Evolutionary conservation across 2,888 invertebrate genomes (phyloP), one percentile per base, ranked within the genome.

Genomic region (Athetis lepigone): DNA sequence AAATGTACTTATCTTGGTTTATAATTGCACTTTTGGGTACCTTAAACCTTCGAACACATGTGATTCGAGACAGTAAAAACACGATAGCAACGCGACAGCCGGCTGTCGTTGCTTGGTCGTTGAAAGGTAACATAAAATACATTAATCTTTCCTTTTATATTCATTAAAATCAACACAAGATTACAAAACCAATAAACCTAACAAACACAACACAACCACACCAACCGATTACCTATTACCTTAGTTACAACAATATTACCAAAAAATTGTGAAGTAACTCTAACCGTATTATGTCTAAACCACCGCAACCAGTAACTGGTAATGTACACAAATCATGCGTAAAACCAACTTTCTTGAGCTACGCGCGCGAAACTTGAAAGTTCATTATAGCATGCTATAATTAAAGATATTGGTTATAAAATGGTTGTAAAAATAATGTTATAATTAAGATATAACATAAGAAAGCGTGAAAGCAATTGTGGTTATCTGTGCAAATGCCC

Each of bases 351-450:
- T 80, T 81, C 72, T 70, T 77, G 36, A 40, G 16, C 42, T 29
- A 56, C 60, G 39, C 56, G 33, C 27, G 64, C 61, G 49, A 74
- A 77, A 78, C 78, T 74, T 77, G 61, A 73, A 77, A 80, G 80
- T 77, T 78, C 58, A 51, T 75, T 65, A 63, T n/a, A 63, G 37
- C 29, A 46, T 52, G 46, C 39, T 56, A 47, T 61, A 51, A 67
- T 79, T 62, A 71, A 70, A 68, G 47, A 72, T 80, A 79, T 75
- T 67, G 62, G 60, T 80, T 67, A 75, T 78, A 72, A 79, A 75
- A 58, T 70, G 45, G 45, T 51, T 61, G 51, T 36, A 69, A 55
- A 71, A 60, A 70, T 58, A 58, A 49, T 56, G 64, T 51, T 66
- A 52, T 51, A 49, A 79, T 61, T 79, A 71, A 60, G 65, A 42